phyloP scores from a whole-genome alignment of 2,113 vertebrate species.

The Sialia sialis region DNA sequence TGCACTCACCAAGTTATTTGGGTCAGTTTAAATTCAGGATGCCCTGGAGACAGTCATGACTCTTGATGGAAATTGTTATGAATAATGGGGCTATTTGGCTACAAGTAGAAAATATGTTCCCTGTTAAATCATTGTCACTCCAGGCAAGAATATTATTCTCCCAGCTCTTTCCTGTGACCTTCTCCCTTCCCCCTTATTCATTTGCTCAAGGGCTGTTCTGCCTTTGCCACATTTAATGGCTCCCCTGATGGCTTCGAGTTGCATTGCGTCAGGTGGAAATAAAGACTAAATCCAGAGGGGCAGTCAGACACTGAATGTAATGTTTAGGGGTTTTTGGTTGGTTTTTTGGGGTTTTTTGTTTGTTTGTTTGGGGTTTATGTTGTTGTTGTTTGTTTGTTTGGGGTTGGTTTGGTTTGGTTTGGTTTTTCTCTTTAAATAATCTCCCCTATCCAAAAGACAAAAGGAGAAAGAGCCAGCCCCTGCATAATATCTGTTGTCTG shows the following conservation, averaged over 20 bases:
- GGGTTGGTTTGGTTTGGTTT: too few relatives aligned
- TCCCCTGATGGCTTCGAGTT: not conserved
- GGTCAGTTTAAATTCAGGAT: slow-evolving; percentile 58
- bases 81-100: slow-evolving; percentile 51
- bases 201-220: not conserved
- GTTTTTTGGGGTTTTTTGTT: too few relatives aligned
- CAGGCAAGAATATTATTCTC: slow-evolving; percentile 37
- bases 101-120: slow-evolving; percentile 41
- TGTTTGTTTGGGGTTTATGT: too few relatives aligned
- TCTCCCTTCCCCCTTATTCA: not conserved
- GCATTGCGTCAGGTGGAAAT: not conserved
- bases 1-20: not conserved
- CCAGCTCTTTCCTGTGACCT: slow-evolving; percentile 3
- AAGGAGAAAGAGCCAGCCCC: not conserved
- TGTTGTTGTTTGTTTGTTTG: too few relatives aligned
- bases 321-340: not conserved
- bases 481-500: not conserved
- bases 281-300: not conserved
- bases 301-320: not conserved
- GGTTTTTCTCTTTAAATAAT: not conserved
- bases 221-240: not conserved
- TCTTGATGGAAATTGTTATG: slow-evolving; percentile 43
- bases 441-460: not conserved
- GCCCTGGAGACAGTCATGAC: slow-evolving; percentile 36
- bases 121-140: slow-evolving; percentile 42